phyloP scores from a whole-genome alignment of 2,888 invertebrate genomes.

The Cantharis rustica region DNA sequence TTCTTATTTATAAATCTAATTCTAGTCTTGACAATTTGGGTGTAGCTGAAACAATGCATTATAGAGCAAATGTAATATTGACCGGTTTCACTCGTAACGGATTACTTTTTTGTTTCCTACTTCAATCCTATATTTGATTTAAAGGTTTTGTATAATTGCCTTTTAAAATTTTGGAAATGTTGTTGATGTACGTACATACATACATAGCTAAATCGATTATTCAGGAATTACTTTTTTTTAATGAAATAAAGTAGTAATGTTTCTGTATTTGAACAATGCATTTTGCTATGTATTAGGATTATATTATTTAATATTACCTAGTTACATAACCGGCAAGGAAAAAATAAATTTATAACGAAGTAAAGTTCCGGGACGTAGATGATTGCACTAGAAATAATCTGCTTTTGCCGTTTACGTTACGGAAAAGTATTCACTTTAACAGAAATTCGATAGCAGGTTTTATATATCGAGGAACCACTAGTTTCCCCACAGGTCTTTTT shows the following conservation, averaged over 20 bases:
- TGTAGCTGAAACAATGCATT: not conserved
- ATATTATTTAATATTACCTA: not conserved
- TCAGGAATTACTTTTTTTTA: not conserved
- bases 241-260: not conserved
- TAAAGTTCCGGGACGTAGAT: not conserved
- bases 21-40: not conserved
- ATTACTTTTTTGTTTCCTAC: not conserved
- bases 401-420: not conserved
- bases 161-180: not conserved
- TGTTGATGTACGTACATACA: no score
- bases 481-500: slow-evolving; percentile 33
- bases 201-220: not conserved
- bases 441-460: slow-evolving; percentile 14
- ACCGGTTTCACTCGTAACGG: not conserved
- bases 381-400: not conserved
- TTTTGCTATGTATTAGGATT: not conserved
- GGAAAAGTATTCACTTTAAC: slow-evolving; percentile 13
- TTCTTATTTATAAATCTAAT: not conserved
- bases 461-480: slow-evolving; percentile 23
- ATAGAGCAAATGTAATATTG: not conserved
- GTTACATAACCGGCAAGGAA: not conserved
- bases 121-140: not conserved
- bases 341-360: not conserved
- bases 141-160: not conserved
- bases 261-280: not conserved